phyloP scores from a whole-genome alignment of 2,797 vertebrate genomes.

The Gymnocypris eckloni region DNA sequence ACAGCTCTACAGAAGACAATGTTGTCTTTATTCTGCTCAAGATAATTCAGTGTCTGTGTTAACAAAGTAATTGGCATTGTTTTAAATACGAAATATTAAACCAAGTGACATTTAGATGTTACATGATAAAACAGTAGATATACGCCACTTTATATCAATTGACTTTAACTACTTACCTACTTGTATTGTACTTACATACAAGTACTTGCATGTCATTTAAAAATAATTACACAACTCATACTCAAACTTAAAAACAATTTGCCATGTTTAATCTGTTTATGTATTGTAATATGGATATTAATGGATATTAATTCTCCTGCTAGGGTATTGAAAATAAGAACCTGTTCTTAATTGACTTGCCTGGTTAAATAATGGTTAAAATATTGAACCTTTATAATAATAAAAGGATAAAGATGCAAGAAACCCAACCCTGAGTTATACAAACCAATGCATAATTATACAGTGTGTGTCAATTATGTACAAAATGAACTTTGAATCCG shows the following conservation, averaged over 20 bases:
- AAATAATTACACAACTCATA: background rate
- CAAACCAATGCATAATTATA: no score
- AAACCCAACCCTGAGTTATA: no score
- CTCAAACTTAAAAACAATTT: background rate
- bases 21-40: background rate
- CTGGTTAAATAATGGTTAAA: no score
- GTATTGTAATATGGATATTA: no score
- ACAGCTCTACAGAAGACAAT: background rate
- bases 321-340: no score
- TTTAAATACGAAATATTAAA: background rate
- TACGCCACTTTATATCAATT: background rate
- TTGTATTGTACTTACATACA: background rate
- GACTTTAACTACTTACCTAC: background rate
- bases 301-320: no score
- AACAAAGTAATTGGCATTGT: background rate
- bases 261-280: no score
- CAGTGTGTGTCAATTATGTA: no score
- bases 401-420: no score
- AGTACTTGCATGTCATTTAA: background rate
- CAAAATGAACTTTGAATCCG: no score
- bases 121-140: background rate
- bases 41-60: background rate
- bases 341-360: no score
- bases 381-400: no score
- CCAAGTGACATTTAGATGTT: background rate